Evolutionary conservation across 2,113 vertebrate species (phyloP), one percentile per base, ranked within the genome.

Genomic region (Mus pahari): DNA sequence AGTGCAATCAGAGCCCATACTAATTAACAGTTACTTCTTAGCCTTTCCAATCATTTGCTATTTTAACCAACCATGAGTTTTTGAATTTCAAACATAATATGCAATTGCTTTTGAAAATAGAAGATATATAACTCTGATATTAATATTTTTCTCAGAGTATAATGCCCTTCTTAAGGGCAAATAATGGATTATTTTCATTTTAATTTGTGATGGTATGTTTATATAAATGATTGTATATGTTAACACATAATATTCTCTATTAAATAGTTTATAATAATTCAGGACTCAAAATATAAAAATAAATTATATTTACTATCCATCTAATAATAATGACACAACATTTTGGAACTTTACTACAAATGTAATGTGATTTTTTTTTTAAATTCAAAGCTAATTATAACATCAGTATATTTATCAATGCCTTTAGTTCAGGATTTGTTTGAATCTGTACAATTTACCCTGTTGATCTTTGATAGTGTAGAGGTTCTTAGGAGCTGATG

Each of bases 1-100:
- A 92, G 42, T 94, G 79, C 45, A 89, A 53, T 96, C 53, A 84
- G 36, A 94, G 6, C 8, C 92, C 48, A 68, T 78, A 68, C 55
- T 12, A 96, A 81, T 96, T 91, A 95, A 86, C 4, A 45, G 33
- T 4, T 94, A 33, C 87, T 86, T 95, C 68, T 70, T 48, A 83
- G 60, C 45, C 74, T 75, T 79, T 94, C 55, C 71, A 91, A 58
- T 77, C 70, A 87, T 86, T 78, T 95, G 12, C 8, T 86, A 24
- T 64, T 91, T 96, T 86, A 88, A 31, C 24, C 22, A 86, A 68
- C 6, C 28, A 95, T 39, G 28, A 94, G 17, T 0, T 77, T 45
- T 45, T 83, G 11, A 75, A 74, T 81, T 95, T 74, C 7, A 77
- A 91, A 91, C 71, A 82, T 90, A 91, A 83, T 50, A 2, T n/a